These are phyloP conservation scores for Agrilus mali DNA, from an alignment of 2,888 invertebrate species.

Conservation along the genomic window DNA sequence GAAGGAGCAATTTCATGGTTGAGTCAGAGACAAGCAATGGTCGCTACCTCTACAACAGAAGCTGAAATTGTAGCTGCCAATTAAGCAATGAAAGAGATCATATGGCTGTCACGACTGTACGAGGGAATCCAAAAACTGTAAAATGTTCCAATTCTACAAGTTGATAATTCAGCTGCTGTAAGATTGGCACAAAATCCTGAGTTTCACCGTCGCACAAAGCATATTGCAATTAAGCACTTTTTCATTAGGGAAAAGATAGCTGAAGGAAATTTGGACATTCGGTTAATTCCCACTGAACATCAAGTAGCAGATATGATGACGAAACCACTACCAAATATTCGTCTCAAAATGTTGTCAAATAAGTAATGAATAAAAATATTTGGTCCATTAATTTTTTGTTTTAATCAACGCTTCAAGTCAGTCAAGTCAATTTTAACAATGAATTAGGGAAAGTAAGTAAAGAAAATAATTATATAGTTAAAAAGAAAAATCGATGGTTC, in stretches of 20 bases:
- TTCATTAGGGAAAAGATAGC: conserved; percentile 14
- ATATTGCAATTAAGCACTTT: conserved; percentile 14
- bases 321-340: too few relatives aligned
- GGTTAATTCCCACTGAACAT: too few relatives aligned
- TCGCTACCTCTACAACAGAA: conserved; percentile 14
- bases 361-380: conserved; percentile 6
- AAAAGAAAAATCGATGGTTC: too few relatives aligned
- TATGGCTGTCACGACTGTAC: conserved; percentile 19
- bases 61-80: conserved; percentile 20
- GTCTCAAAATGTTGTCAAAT: neutral
- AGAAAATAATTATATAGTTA: too few relatives aligned
- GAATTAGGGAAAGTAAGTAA: too few relatives aligned
- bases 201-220: conserved; percentile 19
- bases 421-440: too few relatives aligned
- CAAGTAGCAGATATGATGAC: too few relatives aligned
- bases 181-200: conserved; percentile 18
- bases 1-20: conserved; percentile 16
- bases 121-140: conserved; percentile 12
- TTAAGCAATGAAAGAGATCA: conserved; percentile 17
- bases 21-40: conserved; percentile 7
- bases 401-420: too few relatives aligned
- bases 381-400: too few relatives aligned
- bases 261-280: too few relatives aligned
- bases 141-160: conserved; percentile 12
- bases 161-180: conserved; percentile 18